Evolutionary conservation across 2,797 vertebrate species (phyloP).

Genomic region (Synaphobranchus kaupii): DNA sequence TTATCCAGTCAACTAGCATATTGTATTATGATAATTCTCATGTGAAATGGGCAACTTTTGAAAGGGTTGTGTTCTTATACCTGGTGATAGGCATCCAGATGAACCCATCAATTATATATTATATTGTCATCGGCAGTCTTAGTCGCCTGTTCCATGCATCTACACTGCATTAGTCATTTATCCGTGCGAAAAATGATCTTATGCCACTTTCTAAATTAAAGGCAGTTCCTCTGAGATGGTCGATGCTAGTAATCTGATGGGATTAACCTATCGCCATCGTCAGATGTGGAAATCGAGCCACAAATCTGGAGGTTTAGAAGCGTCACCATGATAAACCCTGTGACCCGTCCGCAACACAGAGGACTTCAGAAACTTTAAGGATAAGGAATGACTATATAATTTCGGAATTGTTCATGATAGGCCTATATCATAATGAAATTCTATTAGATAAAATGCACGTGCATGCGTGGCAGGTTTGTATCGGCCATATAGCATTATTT

Average conservation of each 20-base stretch:
- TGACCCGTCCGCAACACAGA: background rate
- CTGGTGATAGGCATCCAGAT: background rate
- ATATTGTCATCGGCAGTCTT: background rate
- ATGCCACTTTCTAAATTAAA: background rate
- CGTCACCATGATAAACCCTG: constrained; percentile 42
- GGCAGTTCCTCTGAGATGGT: background rate
- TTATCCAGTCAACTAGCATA: background rate
- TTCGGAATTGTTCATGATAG: background rate
- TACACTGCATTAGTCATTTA: background rate
- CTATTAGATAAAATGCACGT: background rate
- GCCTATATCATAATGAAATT: background rate
- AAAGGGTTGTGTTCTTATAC: background rate
- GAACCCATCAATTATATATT: background rate
- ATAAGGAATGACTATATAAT: constrained; percentile 9
- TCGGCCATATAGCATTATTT: background rate
- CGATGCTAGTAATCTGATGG: constrained; percentile 58
- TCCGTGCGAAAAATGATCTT: background rate
- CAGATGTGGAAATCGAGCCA: constrained; percentile 71
- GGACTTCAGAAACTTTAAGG: constrained; percentile 30
- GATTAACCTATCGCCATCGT: constrained; percentile 72
- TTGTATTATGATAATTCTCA: background rate
- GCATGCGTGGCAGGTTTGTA: background rate
- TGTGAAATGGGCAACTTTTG: background rate
- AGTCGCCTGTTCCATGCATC: background rate
- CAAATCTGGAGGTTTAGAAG: constrained; percentile 62